phyloP scores from a whole-genome alignment of 1,140 invertebrate species.

The Leptopilina boulardi region DNA sequence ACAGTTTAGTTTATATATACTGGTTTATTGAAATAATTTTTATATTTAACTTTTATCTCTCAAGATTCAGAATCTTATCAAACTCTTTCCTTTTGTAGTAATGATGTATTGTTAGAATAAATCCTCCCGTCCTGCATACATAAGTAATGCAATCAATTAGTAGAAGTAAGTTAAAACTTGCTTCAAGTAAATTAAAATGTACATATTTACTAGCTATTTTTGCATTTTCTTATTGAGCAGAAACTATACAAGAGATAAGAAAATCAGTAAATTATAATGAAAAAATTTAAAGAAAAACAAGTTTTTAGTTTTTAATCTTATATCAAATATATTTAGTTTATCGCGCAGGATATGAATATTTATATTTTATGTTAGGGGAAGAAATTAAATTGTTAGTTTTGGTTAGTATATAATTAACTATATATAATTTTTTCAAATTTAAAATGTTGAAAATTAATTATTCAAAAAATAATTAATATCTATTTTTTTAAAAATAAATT shows the following conservation, averaged over 20 bases:
- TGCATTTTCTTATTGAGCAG: background rate
- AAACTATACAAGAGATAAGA: conserved; percentile 9
- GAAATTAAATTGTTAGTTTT: background rate
- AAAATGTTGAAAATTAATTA: background rate
- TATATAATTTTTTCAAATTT: background rate
- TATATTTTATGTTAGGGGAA: background rate
- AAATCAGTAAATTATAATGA: conserved; percentile 14
- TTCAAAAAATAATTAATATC: background rate
- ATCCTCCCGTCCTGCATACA: conserved; percentile 8
- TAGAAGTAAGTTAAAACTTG: conserved; percentile 17
- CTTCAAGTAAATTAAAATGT: conserved; percentile 21
- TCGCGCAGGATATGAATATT: conserved; percentile 5
- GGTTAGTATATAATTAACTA: background rate
- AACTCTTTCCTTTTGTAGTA: background rate
- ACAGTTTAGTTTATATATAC: too few relatives aligned
- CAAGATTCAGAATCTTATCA: conserved; percentile 2
- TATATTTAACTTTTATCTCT: background rate
- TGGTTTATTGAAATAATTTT: conserved; percentile 1
- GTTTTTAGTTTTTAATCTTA: background rate
- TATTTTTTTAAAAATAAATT: too few relatives aligned
- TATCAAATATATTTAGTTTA: background rate
- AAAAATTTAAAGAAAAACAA: background rate
- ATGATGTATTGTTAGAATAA: conserved; percentile 28
- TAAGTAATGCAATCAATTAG: conserved; percentile 7
- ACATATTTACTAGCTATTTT: background rate